phyloP scores from a whole-genome alignment of 2,113 vertebrate species.

The Neopipo cinnamomea region DNA sequence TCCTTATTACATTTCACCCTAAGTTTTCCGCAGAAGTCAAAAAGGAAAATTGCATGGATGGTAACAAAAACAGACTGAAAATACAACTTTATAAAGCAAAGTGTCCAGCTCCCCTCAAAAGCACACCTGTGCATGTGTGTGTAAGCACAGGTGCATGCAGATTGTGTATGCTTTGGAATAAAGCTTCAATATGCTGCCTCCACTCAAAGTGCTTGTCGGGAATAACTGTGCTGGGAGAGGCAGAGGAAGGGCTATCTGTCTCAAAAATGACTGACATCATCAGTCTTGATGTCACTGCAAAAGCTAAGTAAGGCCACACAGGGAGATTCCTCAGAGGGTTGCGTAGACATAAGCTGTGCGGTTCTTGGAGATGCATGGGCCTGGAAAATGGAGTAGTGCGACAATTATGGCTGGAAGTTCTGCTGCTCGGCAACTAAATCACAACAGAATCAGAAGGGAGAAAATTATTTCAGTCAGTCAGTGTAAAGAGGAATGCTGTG shows the following conservation, averaged over 20 bases:
- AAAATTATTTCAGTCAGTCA: background rate
- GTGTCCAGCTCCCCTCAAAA: background rate
- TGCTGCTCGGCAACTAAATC: background rate
- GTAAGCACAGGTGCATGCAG: background rate
- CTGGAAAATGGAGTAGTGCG: background rate
- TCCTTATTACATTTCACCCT: background rate
- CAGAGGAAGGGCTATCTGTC: background rate
- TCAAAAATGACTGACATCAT: constrained; percentile 11
- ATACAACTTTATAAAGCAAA: background rate
- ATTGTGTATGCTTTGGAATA: background rate
- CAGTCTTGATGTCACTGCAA: constrained; percentile 23
- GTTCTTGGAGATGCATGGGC: background rate
- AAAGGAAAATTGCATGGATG: background rate
- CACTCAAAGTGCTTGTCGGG: accelerated
- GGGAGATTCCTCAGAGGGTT: constrained; percentile 37
- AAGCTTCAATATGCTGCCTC: background rate
- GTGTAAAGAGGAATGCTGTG: background rate
- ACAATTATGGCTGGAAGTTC: constrained; percentile 16
- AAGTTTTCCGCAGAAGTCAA: background rate
- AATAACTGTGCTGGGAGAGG: background rate
- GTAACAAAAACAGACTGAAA: background rate
- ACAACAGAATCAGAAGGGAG: background rate
- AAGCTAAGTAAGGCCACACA: constrained; percentile 36
- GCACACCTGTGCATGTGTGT: accelerated
- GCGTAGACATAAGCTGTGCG: constrained; percentile 58